phyloP scores from a whole-genome alignment of 2,797 vertebrate species.

The Notoglanidium macrostoma region DNA sequence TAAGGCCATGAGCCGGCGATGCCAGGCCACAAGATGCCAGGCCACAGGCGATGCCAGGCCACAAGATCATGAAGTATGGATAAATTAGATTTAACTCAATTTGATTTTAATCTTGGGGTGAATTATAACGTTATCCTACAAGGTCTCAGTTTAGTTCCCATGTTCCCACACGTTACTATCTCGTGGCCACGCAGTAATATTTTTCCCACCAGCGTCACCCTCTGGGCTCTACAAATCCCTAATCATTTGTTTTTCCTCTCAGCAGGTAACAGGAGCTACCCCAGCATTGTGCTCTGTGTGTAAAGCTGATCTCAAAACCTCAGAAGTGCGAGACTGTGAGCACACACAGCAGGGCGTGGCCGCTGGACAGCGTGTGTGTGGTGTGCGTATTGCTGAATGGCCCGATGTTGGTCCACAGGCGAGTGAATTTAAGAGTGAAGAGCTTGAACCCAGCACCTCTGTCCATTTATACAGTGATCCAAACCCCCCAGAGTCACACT shows the following conservation, averaged over 20 bases:
- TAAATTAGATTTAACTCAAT: too few relatives aligned
- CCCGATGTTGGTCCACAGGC: not conserved
- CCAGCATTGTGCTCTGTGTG: not conserved
- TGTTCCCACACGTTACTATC: too few relatives aligned
- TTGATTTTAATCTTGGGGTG: too few relatives aligned
- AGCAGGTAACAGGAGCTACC: not conserved
- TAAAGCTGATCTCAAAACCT: not conserved
- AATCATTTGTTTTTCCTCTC: not conserved
- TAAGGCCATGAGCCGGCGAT: too few relatives aligned
- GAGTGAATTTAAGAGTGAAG: not conserved
- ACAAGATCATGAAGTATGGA: too few relatives aligned
- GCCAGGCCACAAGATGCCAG: too few relatives aligned
- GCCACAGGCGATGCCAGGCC: too few relatives aligned
- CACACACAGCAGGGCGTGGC: not conserved
- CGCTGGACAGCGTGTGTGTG: not conserved
- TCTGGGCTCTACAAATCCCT: not conserved
- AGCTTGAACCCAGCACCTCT: not conserved
- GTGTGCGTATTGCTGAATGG: not conserved
- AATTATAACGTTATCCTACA: too few relatives aligned
- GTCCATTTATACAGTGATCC: not conserved
- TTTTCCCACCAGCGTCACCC: too few relatives aligned
- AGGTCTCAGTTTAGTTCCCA: too few relatives aligned
- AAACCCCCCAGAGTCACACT: not conserved
- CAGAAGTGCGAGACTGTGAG: not conserved
- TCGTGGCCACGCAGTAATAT: too few relatives aligned